These are phyloP conservation scores for Sorex fumeus DNA, from an alignment of 2,113 vertebrate species.

Conservation along the genomic window DNA sequence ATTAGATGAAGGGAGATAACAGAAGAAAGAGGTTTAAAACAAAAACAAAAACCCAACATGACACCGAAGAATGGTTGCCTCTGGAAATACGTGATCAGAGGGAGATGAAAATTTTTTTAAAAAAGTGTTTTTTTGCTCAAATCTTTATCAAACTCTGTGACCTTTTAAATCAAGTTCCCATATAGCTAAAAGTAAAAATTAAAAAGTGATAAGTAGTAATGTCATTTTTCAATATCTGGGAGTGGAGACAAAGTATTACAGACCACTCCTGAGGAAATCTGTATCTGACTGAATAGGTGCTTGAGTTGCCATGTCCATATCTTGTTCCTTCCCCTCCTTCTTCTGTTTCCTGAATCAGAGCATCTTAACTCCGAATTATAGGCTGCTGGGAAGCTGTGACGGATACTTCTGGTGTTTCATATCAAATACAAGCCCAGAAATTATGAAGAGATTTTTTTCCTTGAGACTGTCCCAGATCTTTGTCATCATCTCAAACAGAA, in stretches of 20 bases:
- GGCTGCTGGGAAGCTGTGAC: conserved; percentile 57
- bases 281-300: neutral
- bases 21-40: conserved; percentile 4
- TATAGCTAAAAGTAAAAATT: conserved; percentile 35
- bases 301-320: neutral
- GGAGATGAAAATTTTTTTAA: neutral
- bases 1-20: neutral
- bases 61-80: neutral
- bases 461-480: neutral
- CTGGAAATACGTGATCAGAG: conserved; percentile 20
- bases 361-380: conserved; percentile 69
- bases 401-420: conserved; percentile 46
- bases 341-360: conserved; percentile 68
- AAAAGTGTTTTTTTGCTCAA: conserved; percentile 19
- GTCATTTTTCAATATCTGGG: neutral
- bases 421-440: rapidly evolving
- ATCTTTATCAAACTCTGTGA: neutral
- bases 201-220: neutral
- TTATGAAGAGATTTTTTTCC: neutral
- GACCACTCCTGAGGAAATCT: conserved; percentile 22
- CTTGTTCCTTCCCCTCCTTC: neutral
- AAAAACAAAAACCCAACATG: neutral
- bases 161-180: neutral
- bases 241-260: neutral
- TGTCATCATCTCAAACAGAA: neutral